Evolutionary conservation across 2,113 vertebrate genomes (phyloP), one percentile per base, ranked within the genome.

Genomic region (Clupea harengus): DNA sequence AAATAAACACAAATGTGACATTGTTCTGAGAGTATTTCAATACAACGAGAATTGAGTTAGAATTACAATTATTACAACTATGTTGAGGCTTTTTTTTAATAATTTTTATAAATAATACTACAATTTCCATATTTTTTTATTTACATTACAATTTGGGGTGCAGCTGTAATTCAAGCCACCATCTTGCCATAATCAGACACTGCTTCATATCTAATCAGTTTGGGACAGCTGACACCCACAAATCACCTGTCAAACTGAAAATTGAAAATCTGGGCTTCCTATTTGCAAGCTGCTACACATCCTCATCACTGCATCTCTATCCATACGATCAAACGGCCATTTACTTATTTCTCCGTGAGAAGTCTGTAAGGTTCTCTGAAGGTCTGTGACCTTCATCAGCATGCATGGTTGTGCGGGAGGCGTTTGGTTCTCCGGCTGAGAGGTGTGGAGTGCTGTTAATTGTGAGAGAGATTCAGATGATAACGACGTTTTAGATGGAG

Each of bases 341-440:
- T 20, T 49, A 50, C 57, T 90, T 88, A 92, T 91, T 91, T 90
- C 87, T 86, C 3, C 15, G 3, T 78, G 86, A 88, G 88, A 60
- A 83, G 64, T 87, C 84, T 78, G 28, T 39, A 39, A 39, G 39
- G 39, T 39, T 39, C 39, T 39, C 39, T 2, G 39, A 39, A 39
- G 39, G 39, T 17, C 3, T 39, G 72, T 39, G 72, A 15, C 25
- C 72, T 78, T 78, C 28, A 85, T 88, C 72, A 15, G 11, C 25
- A 78, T 28, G n/a, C n/a, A 2, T 39, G 67, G 67, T 75, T 75
- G 39, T 2, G 32, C 5, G 32, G 15, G 25, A 78, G 13, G 11
- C 72, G 15, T 60, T 18, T 60, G 25, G 28, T 10, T 39, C 72
- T 39, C 32, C 3, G 25, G 72, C 32, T 78, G 28, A 78, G 72